Conservation (phyloP, 2,797 vertebrate species). For the Pseudochirops corinnae region DNA sequence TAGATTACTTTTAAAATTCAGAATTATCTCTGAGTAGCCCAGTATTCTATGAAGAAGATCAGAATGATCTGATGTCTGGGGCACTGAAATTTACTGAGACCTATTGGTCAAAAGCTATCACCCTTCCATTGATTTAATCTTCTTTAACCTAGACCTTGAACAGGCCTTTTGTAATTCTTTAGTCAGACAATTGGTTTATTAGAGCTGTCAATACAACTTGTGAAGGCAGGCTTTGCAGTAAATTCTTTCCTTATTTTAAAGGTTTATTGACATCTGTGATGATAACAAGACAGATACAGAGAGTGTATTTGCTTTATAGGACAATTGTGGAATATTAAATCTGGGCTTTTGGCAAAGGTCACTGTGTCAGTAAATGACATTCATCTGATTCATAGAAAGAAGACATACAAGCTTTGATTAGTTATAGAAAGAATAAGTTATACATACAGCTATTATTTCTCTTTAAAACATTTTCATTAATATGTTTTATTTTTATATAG, state of each 20-base stretch:
- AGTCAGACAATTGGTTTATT: background rate
- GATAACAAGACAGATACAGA: conserved; percentile 59
- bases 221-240: background rate
- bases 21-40: background rate
- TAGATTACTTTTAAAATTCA: background rate
- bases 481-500: background rate
- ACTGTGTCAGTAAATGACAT: background rate
- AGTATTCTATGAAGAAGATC: background rate
- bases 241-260: conserved; percentile 45
- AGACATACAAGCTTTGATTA: background rate
- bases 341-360: background rate
- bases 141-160: conserved; percentile 12
- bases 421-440: background rate
- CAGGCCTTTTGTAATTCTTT: conserved; percentile 4
- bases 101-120: background rate
- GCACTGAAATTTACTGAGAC: background rate
- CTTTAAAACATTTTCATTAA: background rate
- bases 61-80: background rate
- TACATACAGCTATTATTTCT: background rate
- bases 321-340: conserved; percentile 11
- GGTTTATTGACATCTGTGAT: conserved; percentile 7
- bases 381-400: conserved; percentile 4
- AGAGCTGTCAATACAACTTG: background rate
- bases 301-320: conserved; percentile 49
- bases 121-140: background rate